Percentiles rank a stretch among this genome's conserved stretches.
Conservation (phyloP, 2,113 vertebrate genomes). For the Dromiciops gliroides region DNA sequence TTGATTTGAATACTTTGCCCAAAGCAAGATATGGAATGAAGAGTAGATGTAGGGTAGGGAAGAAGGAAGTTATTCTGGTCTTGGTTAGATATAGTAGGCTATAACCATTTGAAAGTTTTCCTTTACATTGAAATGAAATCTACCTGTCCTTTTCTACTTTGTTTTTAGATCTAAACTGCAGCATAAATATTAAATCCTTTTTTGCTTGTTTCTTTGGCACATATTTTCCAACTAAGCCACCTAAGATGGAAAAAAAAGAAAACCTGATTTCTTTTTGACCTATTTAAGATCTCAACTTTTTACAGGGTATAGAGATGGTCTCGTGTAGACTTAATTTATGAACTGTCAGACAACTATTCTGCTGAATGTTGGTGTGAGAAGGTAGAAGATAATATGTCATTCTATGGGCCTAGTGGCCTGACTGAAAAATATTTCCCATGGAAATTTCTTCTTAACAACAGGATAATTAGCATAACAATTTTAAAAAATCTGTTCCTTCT, state of each 20-base stretch:
- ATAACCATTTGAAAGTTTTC: too few relatives aligned
- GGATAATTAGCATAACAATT: conserved; percentile 46
- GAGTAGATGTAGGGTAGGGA: neutral
- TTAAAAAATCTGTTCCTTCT: conserved; percentile 60
- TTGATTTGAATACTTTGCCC: neutral
- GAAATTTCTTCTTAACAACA: conserved; percentile 64
- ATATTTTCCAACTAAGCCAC: neutral
- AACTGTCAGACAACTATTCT: neutral
- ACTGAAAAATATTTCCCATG: conserved; percentile 34
- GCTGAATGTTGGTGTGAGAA: neutral
- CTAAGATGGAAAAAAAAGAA: neutral
- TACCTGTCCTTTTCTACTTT: neutral
- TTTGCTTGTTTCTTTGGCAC: neutral
- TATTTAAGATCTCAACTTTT: neutral
- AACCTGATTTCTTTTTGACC: neutral
- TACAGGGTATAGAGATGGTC: neutral
- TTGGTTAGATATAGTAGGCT: too few relatives aligned
- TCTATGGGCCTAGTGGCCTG: neutral
- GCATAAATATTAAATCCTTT: neutral
- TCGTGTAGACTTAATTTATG: conserved; percentile 58
- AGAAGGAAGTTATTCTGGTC: neutral
- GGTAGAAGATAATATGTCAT: neutral
- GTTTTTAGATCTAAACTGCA: neutral
- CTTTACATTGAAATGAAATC: neutral
- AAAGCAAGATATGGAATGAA: neutral